Evolutionary conservation across 1,140 invertebrate genomes (phyloP).

Genomic region (Bombus waltoni): DNA sequence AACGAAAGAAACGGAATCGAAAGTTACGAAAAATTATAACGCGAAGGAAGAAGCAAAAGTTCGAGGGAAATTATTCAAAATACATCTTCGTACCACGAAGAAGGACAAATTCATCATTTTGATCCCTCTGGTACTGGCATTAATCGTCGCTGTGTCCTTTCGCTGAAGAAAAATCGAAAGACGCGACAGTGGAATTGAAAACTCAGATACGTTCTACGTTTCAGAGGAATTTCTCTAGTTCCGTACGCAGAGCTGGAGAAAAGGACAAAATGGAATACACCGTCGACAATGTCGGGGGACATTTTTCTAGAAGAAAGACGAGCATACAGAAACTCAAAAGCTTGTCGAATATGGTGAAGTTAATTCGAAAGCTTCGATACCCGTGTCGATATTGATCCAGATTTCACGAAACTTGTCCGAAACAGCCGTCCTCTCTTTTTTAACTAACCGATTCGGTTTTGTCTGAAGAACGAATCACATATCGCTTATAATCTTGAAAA

Average conservation of each 20-base stretch:
- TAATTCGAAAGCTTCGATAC: not conserved
- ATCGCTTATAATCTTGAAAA: not conserved
- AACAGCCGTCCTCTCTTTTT: not conserved
- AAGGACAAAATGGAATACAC: not conserved
- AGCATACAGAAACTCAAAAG: not conserved
- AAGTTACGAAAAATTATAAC: not conserved
- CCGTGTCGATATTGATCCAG: not conserved
- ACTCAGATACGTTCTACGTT: not conserved
- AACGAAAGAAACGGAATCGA: not conserved
- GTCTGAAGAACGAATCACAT: not conserved
- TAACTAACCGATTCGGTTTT: not conserved
- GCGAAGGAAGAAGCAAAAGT: not conserved
- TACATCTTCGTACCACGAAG: no score
- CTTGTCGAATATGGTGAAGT: not conserved
- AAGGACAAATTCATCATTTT: not conserved
- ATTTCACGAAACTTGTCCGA: not conserved
- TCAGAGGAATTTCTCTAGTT: not conserved
- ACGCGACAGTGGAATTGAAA: not conserved
- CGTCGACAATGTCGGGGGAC: no score
- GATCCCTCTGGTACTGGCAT: not conserved
- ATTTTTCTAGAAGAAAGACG: not conserved
- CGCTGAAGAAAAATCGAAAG: not conserved
- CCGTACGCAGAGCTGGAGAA: not conserved
- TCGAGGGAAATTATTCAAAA: no score
- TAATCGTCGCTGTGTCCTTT: not conserved